Conservation (phyloP, 2,113 vertebrate species). For the Tamias sibiricus region DNA sequence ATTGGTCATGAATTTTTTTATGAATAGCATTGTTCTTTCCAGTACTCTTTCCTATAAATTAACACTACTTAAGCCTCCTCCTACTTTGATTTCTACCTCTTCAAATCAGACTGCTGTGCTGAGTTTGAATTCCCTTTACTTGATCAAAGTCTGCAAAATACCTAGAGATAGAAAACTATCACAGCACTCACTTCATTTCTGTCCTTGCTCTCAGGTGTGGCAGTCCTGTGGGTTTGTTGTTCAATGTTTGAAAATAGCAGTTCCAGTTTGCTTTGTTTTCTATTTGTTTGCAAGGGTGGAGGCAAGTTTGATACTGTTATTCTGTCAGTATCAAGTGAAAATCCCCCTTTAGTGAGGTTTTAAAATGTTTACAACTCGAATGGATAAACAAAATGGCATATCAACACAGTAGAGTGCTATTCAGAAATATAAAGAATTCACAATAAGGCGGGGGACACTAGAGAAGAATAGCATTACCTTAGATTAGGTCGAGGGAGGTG, state of each 20-base stretch:
- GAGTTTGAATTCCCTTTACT: background rate
- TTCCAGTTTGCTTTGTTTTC: background rate
- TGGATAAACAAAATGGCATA: background rate
- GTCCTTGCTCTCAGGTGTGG: background rate
- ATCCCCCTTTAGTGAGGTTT: background rate
- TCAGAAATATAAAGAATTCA: background rate
- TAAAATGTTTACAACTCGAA: background rate
- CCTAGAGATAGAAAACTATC: background rate
- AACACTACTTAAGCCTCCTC: background rate
- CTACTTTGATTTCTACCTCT: background rate
- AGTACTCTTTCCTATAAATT: background rate
- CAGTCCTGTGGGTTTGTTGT: background rate
- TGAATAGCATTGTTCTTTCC: background rate
- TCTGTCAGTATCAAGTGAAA: background rate
- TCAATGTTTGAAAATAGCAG: background rate
- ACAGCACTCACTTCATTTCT: background rate
- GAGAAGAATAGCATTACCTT: too few relatives aligned
- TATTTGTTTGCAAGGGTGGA: background rate
- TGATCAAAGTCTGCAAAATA: background rate
- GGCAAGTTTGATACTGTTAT: background rate
- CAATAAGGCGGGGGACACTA: too few relatives aligned
- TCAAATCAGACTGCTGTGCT: background rate
- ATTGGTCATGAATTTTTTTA: too few relatives aligned
- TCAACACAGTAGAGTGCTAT: background rate
- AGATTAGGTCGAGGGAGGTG: too few relatives aligned